Evolutionary conservation across 2,113 vertebrate species (phyloP), one percentile per base, ranked within the genome.

Genomic region (Cebidichthys violaceus): DNA sequence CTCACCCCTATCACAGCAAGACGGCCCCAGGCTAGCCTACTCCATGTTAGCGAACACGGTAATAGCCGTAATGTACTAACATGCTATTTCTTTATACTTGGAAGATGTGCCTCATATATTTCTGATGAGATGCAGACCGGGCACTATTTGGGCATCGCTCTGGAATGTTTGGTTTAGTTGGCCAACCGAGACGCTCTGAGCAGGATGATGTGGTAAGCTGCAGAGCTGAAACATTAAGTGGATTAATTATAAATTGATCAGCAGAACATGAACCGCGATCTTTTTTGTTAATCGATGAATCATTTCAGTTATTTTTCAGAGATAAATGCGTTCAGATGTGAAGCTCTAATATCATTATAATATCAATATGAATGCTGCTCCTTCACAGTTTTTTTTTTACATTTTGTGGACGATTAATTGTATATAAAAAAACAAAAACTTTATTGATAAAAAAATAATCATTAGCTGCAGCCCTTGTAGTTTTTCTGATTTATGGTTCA

Each of bases 51-150:
- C 33, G 70, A 75, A 47, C 74, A 80, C 86, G 72, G 86, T 86
- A 85, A 90, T 76, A 83, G 55, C 73, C 4, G 35, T 50, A 76
- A 77, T 43, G 61, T 62, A 78, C 77, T 43, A 68, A 70, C 74
- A 74, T 54, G 75, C 72, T 70, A 72, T 91, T 89, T 86, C 82
- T 89, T 86, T 75, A 55, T 76, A 71, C 82, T 89, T 85, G 85
- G 85, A 88, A 93, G 87, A 86, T 70, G 61, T 76, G 82, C 75
- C 79, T 89, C 79, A 41, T 88, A 64, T 86, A 83, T 75, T 85
- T 67, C 65, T 82, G 70, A 88, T 77, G 81, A 75, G 33, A 70
- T 47, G 9, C 74, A 86, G 86, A 60, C 43, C 55, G 4, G 70
- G 37, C 54, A 69, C 70, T 67, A 75, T 86, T 83, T 67, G 70